Evolutionary conservation across 23 tunicate species (phyloP).

Genomic region (Halocynthia aurantium): DNA sequence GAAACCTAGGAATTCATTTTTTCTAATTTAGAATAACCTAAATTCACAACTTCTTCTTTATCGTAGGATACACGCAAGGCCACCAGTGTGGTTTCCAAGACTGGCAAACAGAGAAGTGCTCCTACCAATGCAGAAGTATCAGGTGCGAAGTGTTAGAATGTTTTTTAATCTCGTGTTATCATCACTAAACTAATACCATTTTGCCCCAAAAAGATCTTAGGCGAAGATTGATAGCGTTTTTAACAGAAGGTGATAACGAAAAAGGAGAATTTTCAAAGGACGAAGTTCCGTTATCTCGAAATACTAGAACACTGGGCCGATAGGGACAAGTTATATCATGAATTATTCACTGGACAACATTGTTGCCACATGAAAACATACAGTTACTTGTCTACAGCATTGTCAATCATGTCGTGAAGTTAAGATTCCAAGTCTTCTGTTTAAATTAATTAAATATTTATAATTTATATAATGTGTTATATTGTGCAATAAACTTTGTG

Average conservation of each 20-base stretch:
- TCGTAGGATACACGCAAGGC: too few relatives aligned
- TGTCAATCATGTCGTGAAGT: too few relatives aligned
- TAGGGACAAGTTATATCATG: neutral
- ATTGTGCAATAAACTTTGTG: too few relatives aligned
- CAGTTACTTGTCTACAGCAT: too few relatives aligned
- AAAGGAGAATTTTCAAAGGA: conserved; percentile 4
- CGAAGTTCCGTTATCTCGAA: neutral
- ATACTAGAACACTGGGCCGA: neutral
- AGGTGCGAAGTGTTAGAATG: neutral
- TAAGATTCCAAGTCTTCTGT: too few relatives aligned
- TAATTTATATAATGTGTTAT: too few relatives aligned
- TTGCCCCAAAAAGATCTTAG: neutral
- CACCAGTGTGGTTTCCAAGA: too few relatives aligned
- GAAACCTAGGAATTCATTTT: neutral
- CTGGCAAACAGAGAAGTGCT: too few relatives aligned
- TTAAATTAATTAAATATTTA: too few relatives aligned
- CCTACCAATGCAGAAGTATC: neutral
- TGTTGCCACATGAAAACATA: neutral
- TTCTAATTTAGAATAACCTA: neutral
- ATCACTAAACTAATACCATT: neutral
- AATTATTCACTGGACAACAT: neutral
- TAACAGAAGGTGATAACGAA: neutral
- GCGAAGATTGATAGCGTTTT: neutral
- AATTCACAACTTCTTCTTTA: neutral
- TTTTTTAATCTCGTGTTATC: neutral